Percentiles rank a stretch among this genome's conserved stretches.
Conservation (phyloP, 2,113 vertebrate species). For the Sinocyclocheilus maitianheensis region DNA sequence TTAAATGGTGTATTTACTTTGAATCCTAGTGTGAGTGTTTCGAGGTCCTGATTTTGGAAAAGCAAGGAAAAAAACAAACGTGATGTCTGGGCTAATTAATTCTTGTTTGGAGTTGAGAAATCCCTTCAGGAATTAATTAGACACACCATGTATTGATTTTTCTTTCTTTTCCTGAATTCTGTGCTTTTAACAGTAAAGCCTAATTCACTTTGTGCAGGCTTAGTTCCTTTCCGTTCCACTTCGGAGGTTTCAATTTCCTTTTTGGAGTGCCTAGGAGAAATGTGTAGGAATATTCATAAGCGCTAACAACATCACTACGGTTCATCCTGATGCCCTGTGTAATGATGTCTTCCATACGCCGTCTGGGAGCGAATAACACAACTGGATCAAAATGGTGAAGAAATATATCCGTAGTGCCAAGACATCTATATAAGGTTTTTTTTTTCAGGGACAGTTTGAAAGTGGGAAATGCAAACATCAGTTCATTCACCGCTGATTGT, state of each 20-base stretch:
- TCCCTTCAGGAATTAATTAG: constrained; percentile 47
- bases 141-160: constrained; percentile 33
- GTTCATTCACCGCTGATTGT: neutral
- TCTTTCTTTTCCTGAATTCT: constrained; percentile 21
- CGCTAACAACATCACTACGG: constrained; percentile 10
- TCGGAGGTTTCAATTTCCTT: constrained; percentile 43
- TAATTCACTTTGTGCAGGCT: constrained; percentile 43
- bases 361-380: neutral
- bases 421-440: neutral
- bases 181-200: constrained; percentile 40
- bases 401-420: neutral
- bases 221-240: constrained; percentile 42
- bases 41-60: neutral
- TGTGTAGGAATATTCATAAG: constrained; percentile 50
- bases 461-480: neutral
- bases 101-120: constrained; percentile 34
- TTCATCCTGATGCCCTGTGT: constrained; percentile 43
- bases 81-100: constrained; percentile 26
- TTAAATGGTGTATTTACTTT: neutral
- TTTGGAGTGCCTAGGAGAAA: constrained; percentile 30
- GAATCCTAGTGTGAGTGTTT: neutral
- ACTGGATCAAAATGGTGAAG: constrained; percentile 2
- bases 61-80: neutral
- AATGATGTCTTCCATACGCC: constrained; percentile 21
- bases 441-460: neutral